Percentiles rank a stretch among this genome's conserved stretches.
phyloP scores from a whole-genome alignment of 2,113 vertebrate genomes.

The Scomber japonicus region DNA sequence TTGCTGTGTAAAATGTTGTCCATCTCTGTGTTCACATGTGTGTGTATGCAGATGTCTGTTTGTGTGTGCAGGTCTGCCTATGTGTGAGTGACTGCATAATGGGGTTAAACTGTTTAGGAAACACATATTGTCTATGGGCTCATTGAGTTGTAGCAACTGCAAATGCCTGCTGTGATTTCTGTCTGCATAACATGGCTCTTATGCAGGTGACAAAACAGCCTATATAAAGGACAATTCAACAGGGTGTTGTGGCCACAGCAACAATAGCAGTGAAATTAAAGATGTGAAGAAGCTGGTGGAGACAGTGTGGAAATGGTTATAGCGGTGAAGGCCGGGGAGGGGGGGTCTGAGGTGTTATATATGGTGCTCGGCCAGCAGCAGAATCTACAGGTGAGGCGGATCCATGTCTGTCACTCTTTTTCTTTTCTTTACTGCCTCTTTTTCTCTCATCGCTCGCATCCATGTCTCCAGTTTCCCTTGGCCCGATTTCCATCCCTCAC shows the following conservation, averaged over 20 bases:
- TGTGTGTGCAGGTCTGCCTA: background rate
- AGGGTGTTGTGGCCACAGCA: conserved; percentile 58
- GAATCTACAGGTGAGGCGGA: conserved; percentile 53
- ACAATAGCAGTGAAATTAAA: conserved; percentile 79
- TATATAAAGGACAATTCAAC: conserved; percentile 66
- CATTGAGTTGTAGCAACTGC: conserved; percentile 61
- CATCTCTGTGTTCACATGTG: background rate
- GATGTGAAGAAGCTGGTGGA: conserved; percentile 58
- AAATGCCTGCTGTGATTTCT: conserved; percentile 66
- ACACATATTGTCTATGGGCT: conserved; percentile 53
- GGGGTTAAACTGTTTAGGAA: conserved; percentile 66
- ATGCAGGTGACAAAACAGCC: conserved; percentile 66
- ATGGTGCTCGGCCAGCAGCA: conserved; percentile 16
- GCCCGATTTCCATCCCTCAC: conserved; percentile 61
- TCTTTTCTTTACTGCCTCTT: conserved; percentile 47
- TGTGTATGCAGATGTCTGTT: background rate
- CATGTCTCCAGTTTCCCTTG: conserved; percentile 76
- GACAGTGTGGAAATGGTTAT: conserved; percentile 46
- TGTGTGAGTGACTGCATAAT: conserved; percentile 13
- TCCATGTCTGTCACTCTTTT: conserved; percentile 56
- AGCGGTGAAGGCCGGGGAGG: conserved; percentile 4
- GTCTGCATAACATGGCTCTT: conserved; percentile 44
- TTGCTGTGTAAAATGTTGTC: too few relatives aligned
- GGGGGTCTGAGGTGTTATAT: conserved; percentile 17
- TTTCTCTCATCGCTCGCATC: conserved; percentile 53